Evolutionary conservation across 2,113 vertebrate genomes (phyloP).

Genomic region (Phrynocephalus versicolor): DNA sequence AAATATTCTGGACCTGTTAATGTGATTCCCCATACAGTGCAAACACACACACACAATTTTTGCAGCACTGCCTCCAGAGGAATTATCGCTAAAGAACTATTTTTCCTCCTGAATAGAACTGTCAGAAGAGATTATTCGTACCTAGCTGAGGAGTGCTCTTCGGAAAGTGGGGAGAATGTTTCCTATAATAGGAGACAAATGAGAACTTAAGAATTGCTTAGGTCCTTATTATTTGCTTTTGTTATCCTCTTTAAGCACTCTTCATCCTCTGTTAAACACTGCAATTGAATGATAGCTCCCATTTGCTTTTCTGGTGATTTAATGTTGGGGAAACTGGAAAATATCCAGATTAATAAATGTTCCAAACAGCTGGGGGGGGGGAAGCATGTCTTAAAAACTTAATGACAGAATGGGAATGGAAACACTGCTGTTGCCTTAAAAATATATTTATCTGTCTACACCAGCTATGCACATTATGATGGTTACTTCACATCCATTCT

Average conservation of each 20-base stretch:
- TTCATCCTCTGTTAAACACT: slow-evolving; percentile 47
- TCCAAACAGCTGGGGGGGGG: slow-evolving; percentile 39
- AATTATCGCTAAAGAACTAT: slow-evolving; percentile 22
- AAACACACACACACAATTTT: slow-evolving; percentile 50
- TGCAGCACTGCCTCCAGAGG: slow-evolving; percentile 50
- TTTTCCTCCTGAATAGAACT: slow-evolving; percentile 49
- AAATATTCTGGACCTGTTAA: slow-evolving; percentile 56
- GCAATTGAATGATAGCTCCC: slow-evolving; percentile 61
- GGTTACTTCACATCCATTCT: no score
- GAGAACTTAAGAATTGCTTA: slow-evolving; percentile 47
- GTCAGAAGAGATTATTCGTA: slow-evolving; percentile 57
- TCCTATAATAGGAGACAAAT: slow-evolving; percentile 40
- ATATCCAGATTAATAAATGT: slow-evolving; percentile 65
- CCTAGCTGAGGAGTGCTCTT: slow-evolving; percentile 21
- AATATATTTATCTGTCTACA: slow-evolving; percentile 17
- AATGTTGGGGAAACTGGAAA: slow-evolving; percentile 66
- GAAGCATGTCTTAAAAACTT: slow-evolving; percentile 55
- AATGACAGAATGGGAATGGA: slow-evolving; percentile 36
- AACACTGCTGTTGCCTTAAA: slow-evolving; percentile 10
- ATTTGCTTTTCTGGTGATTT: slow-evolving; percentile 67
- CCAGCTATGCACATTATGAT: not conserved
- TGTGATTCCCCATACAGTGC: slow-evolving; percentile 44
- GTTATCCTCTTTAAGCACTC: slow-evolving; percentile 60
- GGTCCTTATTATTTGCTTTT: slow-evolving; percentile 52
- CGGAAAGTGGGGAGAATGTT: slow-evolving; percentile 36